Base-by-base conservation (phyloP, 2,888 invertebrate genomes). In the Carterocephalus palaemon region DNA sequence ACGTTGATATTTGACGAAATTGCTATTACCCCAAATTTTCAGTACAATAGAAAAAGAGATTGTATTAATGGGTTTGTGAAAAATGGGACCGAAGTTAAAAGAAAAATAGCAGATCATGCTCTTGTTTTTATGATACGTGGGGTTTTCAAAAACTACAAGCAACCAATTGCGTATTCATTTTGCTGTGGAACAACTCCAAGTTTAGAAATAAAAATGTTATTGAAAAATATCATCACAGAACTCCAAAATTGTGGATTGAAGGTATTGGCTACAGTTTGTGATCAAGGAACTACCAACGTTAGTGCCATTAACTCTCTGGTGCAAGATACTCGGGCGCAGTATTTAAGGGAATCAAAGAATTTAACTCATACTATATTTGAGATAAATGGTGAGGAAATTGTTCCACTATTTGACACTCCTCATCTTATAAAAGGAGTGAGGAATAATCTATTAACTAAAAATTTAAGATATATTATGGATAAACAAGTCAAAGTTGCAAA, bases 401-500 rank as follows among this genome's bases (percentile, higher is more conserved):
- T 37, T 16, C 48, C 40, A 3, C 9, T 48, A 2, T 37, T 26
- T 37, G 46, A 52, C 26, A 15, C 40, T 5, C 49, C 51, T 2
- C 49, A 52, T 24, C 36, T 51, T 3, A 20, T 51, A 7, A 52
- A 51, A 24, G 48, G 53, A 4, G 38, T 53, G 1, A 36, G 49
- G 15, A 53, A 53, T 22, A 56, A 52, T 40, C 42, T 56, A 7
- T 4, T 53, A 12, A 36, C 12, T 4, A 52, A 51, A 49, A 28
- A 60, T 47, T 47, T 57, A 12, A 37, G 42, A 39, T 54, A 24
- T 23, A 36, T n/a, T n/a, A n/a, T n/a, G n/a, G n/a, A n/a, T n/a
- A 3, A 3, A 42, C 22, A 22, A 16, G 53, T 5, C 39, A 26
- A 2, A 28, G 31, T 17, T 5, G 60, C 57, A 3, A 60, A 62